phyloP scores from a whole-genome alignment of 2,113 vertebrate genomes.

The Edolisoma coerulescens region DNA sequence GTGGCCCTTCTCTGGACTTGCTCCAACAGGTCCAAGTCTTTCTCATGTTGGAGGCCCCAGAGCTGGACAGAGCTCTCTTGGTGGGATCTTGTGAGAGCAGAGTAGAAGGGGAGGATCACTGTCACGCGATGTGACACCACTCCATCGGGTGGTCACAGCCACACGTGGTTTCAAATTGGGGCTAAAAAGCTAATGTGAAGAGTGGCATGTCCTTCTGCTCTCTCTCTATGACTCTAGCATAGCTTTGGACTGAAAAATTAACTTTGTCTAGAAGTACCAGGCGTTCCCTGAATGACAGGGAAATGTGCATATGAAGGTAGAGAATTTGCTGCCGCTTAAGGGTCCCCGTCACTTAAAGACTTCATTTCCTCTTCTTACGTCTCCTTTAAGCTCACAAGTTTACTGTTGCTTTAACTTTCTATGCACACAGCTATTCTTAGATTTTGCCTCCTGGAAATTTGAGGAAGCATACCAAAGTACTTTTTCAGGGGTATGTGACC shows the following conservation, averaged over 20 bases:
- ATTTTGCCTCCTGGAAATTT: neutral
- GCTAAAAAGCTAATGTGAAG: neutral
- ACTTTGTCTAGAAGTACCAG: neutral
- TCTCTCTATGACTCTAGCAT: neutral
- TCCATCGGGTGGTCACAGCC: neutral
- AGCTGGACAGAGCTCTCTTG: neutral
- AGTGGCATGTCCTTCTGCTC: neutral
- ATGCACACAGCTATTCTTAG: neutral
- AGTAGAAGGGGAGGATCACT: neutral
- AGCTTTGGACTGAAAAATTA: neutral
- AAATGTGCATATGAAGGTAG: neutral
- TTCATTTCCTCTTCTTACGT: neutral
- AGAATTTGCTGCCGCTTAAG: neutral
- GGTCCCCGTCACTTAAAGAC: neutral
- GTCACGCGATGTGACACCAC: rapidly evolving
- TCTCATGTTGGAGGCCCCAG: neutral
- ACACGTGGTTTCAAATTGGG: rapidly evolving
- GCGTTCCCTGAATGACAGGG: neutral
- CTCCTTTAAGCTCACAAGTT: neutral
- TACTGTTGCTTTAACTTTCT: neutral
- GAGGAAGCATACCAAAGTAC: neutral
- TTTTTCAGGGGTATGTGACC: neutral
- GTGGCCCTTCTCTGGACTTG: neutral
- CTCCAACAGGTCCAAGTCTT: neutral
- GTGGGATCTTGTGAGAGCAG: neutral